A percentile compares a stretch with the other conserved stretches of the same genome.
Conservation (phyloP, 1,140 invertebrate species). For the Drosophila equinoxialis region DNA sequence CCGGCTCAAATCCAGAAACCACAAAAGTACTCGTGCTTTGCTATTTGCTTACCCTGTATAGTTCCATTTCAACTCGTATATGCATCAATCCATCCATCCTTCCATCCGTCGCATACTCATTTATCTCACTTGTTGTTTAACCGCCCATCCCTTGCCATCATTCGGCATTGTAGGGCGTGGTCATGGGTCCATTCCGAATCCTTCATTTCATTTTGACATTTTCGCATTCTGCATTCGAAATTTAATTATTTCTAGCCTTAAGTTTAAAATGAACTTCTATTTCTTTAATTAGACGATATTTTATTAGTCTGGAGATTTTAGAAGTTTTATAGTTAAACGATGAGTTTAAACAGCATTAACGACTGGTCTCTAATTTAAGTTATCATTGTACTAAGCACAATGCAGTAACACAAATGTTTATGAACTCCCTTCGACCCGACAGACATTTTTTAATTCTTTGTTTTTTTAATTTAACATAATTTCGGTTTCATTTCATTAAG, state of each 20-base stretch:
- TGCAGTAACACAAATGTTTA: too few species aligned
- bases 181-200: slow-evolving; percentile 3
- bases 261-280: neutral
- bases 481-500: slow-evolving; percentile 14
- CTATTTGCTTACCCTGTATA: neutral
- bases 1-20: slow-evolving; percentile 20
- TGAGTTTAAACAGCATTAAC: too few species aligned
- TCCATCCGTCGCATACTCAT: slow-evolving; percentile 26
- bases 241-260: slow-evolving; percentile 22
- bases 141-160: neutral
- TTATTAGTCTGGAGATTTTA: neutral
- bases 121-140: slow-evolving; percentile 44
- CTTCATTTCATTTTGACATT: slow-evolving; percentile 21
- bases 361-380: too few species aligned
- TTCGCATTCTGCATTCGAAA: slow-evolving; percentile 16
- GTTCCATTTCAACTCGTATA: slow-evolving; percentile 9
- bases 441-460: neutral
- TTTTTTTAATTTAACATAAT: neutral
- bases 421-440: neutral
- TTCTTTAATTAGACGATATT: too few species aligned
- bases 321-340: neutral
- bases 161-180: neutral
- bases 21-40: slow-evolving; percentile 18
- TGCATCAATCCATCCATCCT: slow-evolving; percentile 1
- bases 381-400: too few species aligned